Base-by-base conservation (phyloP, 2,888 invertebrate genomes). In the Noctua pronuba region DNA sequence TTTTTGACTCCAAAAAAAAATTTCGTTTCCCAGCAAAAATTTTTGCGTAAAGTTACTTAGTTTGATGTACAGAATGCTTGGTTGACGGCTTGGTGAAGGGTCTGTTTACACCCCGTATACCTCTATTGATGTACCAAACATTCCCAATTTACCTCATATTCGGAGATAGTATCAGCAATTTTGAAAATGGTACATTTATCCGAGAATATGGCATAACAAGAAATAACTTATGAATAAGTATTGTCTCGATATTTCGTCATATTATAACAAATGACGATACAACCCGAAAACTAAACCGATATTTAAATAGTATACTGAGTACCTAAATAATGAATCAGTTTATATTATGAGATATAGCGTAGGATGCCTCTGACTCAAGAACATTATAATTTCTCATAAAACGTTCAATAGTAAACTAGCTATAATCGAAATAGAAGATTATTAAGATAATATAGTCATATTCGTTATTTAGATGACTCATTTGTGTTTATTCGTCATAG, bases 311-410 rank as follows among this genome's bases (percentile, higher is more conserved):
- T 49, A n/a, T 52, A 72, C 55, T 49, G 49, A 64, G 72, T 70
- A n/a, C n/a, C n/a, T n/a, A n/a, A n/a, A n/a, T n/a, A 66, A 68
- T 83, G 83, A 83, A 73, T 83, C 83, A 78, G 73, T 65, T 72
- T 71, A 49, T 49, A 21, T 31, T 41, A 41, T 24, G 28, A 66
- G 38, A 67, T 58, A 18, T 13, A 28, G 77, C 79, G 86, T 86
- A 72, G 83, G 86, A 73, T 18, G 78, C 35, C n/a, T 44, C 41
- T 83, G 86, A 86, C 18, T 83, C 71, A 83, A 28, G 31, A 73
- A 31, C 13, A 24, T 76, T 58, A 65, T 73, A 60, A 70, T 75
- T 85, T 71, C 70, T 31, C 66, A 55, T 77, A 68, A 68, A 73
- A 65, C 52, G 60, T 44, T 73, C 49, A 60, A 82, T 70, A 76